Base-by-base conservation (phyloP, 1,140 invertebrate species). In the Uloborus diversus region DNA sequence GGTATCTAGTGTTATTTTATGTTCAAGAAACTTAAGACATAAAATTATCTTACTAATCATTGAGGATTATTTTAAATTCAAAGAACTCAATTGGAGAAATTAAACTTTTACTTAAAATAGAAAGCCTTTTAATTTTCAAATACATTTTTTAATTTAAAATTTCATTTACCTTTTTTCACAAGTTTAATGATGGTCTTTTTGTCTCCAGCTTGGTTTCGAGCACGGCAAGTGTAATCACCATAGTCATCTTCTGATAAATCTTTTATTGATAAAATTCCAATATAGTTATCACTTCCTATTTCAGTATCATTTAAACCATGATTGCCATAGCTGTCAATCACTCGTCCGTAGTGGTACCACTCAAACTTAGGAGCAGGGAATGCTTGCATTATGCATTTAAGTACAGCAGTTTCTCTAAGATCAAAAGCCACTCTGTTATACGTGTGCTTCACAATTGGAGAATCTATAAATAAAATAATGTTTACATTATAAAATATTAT, bases 341-440 rank as follows among this genome's bases (percentile, higher is more conserved):
- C 53, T 59, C 78, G 65, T 28, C 82, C 80, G 28, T 94, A 93
- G 81, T 91, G 95, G 81, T 90, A 94, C 95, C 95, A 97, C 82
- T 96, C 94, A 86, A 97, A 96, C 84, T 94, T 93, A 0, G 95
- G 94, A 84, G 94, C 93, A 0, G 95, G 95, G 87, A 94, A 97
- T 0, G 95, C 94, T 85, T 96, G 94, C 3, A 97, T 94, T 84
- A 92, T 91, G 85, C 95, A 97, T 4, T 92, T 89, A 5, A 97
- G 92, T 85, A 94, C 91, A 0, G 94, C 95, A 0, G 90, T 93
- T 85, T 96, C 94, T 17, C 90, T 87, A 1, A 94, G 84, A 85
- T 96, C 94, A 82, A 92, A 95, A 4, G 95, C 95, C 0, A 96
- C 95, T 87, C 96, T 95, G 79, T 92, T 94, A 85, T 95, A 93